Evolutionary conservation across 2,797 vertebrate genomes (phyloP).

Genomic region (Semotilus atromaculatus): DNA sequence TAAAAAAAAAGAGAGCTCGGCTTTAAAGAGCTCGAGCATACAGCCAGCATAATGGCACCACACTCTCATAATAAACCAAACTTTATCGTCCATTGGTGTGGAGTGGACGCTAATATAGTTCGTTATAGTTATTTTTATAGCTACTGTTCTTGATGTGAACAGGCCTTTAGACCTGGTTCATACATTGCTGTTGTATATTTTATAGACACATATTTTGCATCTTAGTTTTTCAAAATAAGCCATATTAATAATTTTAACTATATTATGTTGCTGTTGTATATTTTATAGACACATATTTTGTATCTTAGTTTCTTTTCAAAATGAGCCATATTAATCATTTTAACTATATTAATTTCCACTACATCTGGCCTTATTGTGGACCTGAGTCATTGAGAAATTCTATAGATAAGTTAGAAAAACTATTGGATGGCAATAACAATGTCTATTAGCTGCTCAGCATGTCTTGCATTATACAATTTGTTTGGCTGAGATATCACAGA

Average conservation of each 20-base stretch:
- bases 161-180: neutral
- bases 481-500: neutral
- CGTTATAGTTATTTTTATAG: neutral
- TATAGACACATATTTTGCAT: neutral
- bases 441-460: slow-evolving; percentile 10
- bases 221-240: neutral
- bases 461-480: neutral
- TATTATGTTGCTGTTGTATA: neutral
- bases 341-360: neutral
- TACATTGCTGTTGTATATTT: neutral
- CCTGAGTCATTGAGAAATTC: neutral
- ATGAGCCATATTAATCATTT: neutral
- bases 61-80: neutral
- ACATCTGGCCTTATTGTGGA: neutral
- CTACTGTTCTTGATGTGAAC: neutral
- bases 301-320: neutral
- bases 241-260: neutral
- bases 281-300: neutral
- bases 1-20: neutral
- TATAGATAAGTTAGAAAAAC: neutral
- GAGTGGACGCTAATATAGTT: neutral
- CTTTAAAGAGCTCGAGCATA: neutral
- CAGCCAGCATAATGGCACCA: neutral
- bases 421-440: neutral
- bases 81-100: neutral